Evolutionary conservation across 2,113 vertebrate genomes (phyloP).

Genomic region (Sinocyclocheilus rhinocerous): DNA sequence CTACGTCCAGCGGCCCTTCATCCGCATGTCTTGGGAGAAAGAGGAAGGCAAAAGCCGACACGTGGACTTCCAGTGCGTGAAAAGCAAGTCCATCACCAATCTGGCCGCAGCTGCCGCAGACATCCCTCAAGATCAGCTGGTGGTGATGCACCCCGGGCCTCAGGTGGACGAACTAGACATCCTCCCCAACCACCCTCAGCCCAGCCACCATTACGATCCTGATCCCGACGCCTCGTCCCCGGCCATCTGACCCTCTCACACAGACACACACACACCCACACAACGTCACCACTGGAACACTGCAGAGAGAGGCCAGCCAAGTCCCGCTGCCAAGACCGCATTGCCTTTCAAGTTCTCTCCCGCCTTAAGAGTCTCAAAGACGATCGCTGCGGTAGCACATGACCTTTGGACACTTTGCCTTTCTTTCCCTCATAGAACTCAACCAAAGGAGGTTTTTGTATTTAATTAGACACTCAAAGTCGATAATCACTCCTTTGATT

Average conservation of each 20-base stretch:
- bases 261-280: not conserved
- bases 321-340: constrained; percentile 59
- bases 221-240: constrained; percentile 86
- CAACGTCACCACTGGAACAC: constrained; percentile 18
- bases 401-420: not conserved
- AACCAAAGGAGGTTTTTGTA: constrained; percentile 25
- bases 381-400: constrained; percentile 20
- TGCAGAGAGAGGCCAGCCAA: constrained; percentile 32
- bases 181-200: constrained; percentile 77
- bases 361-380: constrained; percentile 56
- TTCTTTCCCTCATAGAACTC: constrained; percentile 4
- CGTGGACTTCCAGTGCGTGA: constrained; percentile 97
- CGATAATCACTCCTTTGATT: constrained; percentile 14
- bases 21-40: constrained; percentile 99
- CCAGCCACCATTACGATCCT: constrained; percentile 73
- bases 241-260: constrained; percentile 73
- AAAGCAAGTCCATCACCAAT: constrained; percentile 97
- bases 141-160: constrained; percentile 88
- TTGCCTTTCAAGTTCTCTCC: constrained; percentile 68
- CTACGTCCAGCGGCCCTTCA: constrained; percentile 96
- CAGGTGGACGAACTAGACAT: constrained; percentile 95
- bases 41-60: constrained; percentile 98
- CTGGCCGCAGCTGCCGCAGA: constrained; percentile 90
- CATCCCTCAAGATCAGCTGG: constrained; percentile 95
- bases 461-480: not conserved